Evolutionary conservation across 2,888 invertebrate genomes (phyloP).

Genomic region (Drosophila phalerata): DNA sequence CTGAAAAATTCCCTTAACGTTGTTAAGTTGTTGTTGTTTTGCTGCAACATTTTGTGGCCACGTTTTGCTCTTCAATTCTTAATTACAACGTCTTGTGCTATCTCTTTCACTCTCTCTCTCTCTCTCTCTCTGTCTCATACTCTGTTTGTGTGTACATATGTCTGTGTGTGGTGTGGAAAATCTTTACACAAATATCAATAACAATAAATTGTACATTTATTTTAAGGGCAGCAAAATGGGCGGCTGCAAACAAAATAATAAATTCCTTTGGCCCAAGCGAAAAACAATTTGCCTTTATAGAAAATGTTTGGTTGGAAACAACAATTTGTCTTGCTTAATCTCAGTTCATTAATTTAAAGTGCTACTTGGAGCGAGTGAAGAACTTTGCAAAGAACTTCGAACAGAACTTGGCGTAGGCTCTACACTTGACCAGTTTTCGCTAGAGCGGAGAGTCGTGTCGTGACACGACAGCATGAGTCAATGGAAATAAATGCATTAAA

Average conservation of each 20-base stretch:
- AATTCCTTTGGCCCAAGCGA: conserved; percentile 48
- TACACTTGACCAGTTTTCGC: conserved; percentile 10
- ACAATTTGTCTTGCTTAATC: conserved; percentile 81
- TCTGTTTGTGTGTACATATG: neutral
- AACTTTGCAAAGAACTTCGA: conserved; percentile 17
- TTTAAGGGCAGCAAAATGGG: conserved; percentile 39
- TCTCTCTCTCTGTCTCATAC: neutral
- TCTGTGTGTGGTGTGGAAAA: conserved; percentile 8
- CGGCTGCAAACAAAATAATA: conserved; percentile 56
- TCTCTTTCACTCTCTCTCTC: neutral
- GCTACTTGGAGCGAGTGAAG: conserved; percentile 56
- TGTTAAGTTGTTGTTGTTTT: conserved; percentile 18
- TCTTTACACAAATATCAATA: conserved; percentile 74
- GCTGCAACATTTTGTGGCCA: conserved; percentile 50
- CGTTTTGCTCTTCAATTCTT: conserved; percentile 69
- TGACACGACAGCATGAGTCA: neutral
- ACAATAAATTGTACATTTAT: conserved; percentile 78
- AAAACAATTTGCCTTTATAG: conserved; percentile 74
- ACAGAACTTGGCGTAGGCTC: conserved; percentile 4
- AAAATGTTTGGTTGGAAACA: conserved; percentile 47
- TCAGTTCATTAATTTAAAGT: conserved; percentile 82
- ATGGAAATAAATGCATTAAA: too few relatives aligned
- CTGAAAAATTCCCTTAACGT: conserved; percentile 13
- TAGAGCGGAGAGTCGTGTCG: conserved; percentile 8
- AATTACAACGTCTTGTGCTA: conserved; percentile 51